phyloP scores from a whole-genome alignment of 2,888 invertebrate species.

The Polyommatus iphigenia region DNA sequence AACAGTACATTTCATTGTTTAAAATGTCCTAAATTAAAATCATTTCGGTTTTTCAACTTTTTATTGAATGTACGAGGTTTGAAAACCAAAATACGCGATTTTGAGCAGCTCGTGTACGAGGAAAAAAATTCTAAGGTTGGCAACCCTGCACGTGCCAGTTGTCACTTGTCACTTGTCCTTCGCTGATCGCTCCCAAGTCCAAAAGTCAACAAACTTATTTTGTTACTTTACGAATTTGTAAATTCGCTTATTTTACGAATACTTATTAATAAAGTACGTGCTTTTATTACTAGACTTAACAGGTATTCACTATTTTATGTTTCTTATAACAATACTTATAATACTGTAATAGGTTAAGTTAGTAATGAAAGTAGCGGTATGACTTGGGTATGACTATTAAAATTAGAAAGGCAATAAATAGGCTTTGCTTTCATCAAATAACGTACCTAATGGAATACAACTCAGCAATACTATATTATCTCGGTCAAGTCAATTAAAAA shows the following conservation, averaged over 20 bases:
- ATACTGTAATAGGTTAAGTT: not conserved
- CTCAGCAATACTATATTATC: not conserved
- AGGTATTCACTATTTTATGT: not conserved
- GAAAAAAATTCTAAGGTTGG: no score
- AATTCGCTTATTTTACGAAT: not conserved
- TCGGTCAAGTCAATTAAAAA: not conserved
- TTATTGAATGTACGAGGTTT: no score
- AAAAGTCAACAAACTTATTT: no score
- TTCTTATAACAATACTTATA: not conserved
- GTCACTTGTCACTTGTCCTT: no score
- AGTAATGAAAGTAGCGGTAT: not conserved
- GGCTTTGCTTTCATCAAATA: not conserved
- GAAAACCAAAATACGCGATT: no score
- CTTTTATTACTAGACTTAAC: not conserved
- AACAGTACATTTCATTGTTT: no score
- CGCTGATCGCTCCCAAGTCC: no score
- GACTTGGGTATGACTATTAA: not conserved
- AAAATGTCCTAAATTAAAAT: no score
- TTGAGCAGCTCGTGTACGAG: no score
- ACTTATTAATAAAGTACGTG: not conserved
- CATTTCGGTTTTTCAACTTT: no score
- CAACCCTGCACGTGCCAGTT: no score
- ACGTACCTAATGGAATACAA: not conserved
- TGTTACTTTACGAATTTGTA: no score
- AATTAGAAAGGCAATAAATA: constrained; percentile 2